Evolutionary conservation across 23 tunicate species (phyloP), one percentile per base, ranked within the genome.

Genomic region (Corella eumyota): DNA sequence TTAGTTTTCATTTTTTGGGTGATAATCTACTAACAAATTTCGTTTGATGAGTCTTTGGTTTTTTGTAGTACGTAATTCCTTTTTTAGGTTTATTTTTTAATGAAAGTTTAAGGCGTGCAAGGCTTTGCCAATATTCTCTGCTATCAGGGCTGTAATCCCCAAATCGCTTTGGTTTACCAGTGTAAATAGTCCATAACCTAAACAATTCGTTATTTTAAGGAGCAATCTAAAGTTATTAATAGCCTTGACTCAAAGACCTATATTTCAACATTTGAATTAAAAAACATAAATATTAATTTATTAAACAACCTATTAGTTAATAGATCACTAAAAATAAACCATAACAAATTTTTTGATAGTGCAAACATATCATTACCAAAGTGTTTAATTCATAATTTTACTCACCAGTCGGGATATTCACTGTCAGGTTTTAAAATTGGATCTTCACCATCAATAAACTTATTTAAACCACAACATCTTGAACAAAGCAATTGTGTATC

Each of bases 401-500:
- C 72, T 15, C 56, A 75, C 96, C 96, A 88, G 1, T 88, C 96
- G 26, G 96, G 96, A 54, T 88, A 88, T 62, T 78, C 77, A 21
- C 38, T 24, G 31, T 88, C 81, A 2, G 88, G 75, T 57, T 88
- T 72, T 26, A 88, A n/a, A 32, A 56, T 81, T 25, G 96, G 96
- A 56, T 88, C 96, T 66, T 72, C 72, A 34, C 72, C 81, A 4
- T 62, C 96, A 9, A 23, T 50, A 22, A 25, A 72, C 38, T 72
- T 80, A 57, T 62, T 79, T 27, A 73, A 45, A 19, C 96, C 96
- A 56, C 96, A 88, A 56, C 96, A 88, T 50, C 61, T 58, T 28
- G 70, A 55, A 29, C 55, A 68, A 7, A 88, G 64, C 4, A 77
- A 50, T 50, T 78, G 15, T 45, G 96, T 70, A 45, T 88, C 88